Percentiles rank a stretch among this genome's conserved stretches.
Conservation (phyloP, 2,113 vertebrate species). For the Mesocricetus auratus region DNA sequence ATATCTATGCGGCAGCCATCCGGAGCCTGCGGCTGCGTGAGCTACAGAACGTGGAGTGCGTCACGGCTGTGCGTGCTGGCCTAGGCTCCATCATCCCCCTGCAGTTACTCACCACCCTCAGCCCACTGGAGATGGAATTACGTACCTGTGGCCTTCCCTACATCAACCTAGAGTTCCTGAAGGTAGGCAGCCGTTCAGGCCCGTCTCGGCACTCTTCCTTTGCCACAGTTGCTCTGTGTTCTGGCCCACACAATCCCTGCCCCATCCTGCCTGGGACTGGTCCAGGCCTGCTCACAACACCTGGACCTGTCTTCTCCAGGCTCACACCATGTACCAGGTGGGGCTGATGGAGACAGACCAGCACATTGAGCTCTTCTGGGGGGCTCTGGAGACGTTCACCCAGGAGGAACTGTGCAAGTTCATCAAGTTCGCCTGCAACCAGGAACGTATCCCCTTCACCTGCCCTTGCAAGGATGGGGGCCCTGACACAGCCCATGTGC, state of each 20-base stretch:
- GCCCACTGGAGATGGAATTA: conserved; percentile 95
- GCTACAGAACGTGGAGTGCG: conserved; percentile 94
- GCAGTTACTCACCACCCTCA: conserved; percentile 96
- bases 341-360: conserved; percentile 99
- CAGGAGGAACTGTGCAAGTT: conserved; percentile 99
- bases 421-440: conserved; percentile 99
- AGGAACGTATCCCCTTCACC: conserved; percentile 98
- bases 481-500: conserved; percentile 97
- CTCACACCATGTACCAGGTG: conserved; percentile 99
- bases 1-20: conserved; percentile 93
- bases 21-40: conserved; percentile 94
- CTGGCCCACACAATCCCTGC: neutral
- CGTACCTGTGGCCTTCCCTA: conserved; percentile 96
- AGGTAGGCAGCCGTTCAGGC: conserved; percentile 87
- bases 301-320: conserved; percentile 84
- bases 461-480: conserved; percentile 98
- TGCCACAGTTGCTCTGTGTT: neutral
- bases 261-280: neutral
- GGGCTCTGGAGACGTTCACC: conserved; percentile 95
- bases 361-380: conserved; percentile 99
- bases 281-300: neutral
- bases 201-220: neutral
- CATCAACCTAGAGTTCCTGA: conserved; percentile 98
- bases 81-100: conserved; percentile 97
- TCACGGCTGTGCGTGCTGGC: conserved; percentile 94